Percentiles rank a stretch among this genome's conserved stretches.
Conservation (phyloP, 2,888 invertebrate genomes). For the Hirtodrosophila histrioides region DNA sequence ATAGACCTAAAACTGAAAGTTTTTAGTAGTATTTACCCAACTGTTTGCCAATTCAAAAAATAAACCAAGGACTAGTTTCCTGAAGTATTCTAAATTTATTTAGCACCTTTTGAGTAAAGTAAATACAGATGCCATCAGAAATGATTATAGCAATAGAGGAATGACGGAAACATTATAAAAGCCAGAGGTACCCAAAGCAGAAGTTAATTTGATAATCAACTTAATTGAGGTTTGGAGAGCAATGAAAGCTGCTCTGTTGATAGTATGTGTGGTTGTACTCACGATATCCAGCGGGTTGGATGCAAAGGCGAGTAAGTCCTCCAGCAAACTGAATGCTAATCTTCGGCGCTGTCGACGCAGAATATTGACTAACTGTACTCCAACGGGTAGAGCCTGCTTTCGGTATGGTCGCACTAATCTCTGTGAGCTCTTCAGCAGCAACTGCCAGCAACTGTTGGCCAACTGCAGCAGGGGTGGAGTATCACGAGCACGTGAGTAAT, state of each 20-base stretch:
- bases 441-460: conserved; percentile 29
- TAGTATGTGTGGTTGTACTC: conserved; percentile 7
- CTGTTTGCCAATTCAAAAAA: conserved; percentile 2
- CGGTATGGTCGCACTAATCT: conserved; percentile 40
- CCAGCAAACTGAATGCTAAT: background rate
- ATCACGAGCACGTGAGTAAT: conserved; percentile 9
- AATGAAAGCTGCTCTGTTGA: conserved; percentile 36
- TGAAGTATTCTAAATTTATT: background rate
- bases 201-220: background rate
- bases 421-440: conserved; percentile 31
- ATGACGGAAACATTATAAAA: conserved; percentile 2
- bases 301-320: background rate
- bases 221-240: background rate
- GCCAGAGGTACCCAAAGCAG: background rate
- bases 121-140: conserved; percentile 18
- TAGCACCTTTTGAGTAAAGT: conserved; percentile 8
- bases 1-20: background rate
- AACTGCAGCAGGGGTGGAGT: conserved; percentile 18
- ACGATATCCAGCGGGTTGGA: background rate
- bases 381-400: conserved; percentile 11
- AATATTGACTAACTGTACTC: conserved; percentile 13
- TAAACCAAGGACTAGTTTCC: background rate
- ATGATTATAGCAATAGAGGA: background rate
- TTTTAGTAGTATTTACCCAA: conserved; percentile 22
- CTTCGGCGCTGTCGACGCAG: conserved; percentile 15